These are phyloP conservation scores for Drosophila neonasuta DNA, from an alignment of 2,888 invertebrate genomes.

Conservation along the genomic window DNA sequence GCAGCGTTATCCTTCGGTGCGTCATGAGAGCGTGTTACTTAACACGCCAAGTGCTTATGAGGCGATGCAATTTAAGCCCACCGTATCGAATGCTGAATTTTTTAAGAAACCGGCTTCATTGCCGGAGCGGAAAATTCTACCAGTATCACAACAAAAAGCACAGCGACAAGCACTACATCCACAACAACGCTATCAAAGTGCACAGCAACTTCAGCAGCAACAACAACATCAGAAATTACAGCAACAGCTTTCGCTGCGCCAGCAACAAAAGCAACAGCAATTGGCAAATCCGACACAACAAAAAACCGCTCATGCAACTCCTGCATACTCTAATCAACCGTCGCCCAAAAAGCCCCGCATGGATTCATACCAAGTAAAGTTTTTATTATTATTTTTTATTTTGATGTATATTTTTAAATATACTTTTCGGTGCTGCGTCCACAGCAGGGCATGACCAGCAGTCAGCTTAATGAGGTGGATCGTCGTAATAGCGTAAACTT, in stretches of 20 bases:
- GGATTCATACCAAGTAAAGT: neutral
- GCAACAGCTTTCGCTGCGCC: neutral
- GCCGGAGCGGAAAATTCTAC: neutral
- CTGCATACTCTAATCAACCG: neutral
- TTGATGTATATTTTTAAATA: too few relatives aligned
- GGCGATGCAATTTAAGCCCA: neutral
- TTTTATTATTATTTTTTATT: too few relatives aligned
- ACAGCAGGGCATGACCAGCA: neutral
- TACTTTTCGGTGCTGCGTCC: too few relatives aligned
- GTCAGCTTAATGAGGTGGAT: neutral
- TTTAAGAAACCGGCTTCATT: neutral
- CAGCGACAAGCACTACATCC: neutral
- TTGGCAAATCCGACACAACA: neutral
- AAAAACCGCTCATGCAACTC: neutral
- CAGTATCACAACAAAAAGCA: neutral
- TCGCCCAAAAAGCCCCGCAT: neutral
- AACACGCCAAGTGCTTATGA: neutral
- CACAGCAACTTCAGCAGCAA: neutral
- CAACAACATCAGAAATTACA: neutral
- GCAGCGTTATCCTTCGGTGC: neutral
- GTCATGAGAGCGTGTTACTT: neutral
- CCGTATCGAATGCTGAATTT: neutral
- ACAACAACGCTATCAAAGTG: neutral
- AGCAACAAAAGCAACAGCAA: neutral
- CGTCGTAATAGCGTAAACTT: neutral